These are phyloP conservation scores for Hemiscyllium ocellatum DNA, from an alignment of 2,113 vertebrate genomes.

Conservation along the genomic window DNA sequence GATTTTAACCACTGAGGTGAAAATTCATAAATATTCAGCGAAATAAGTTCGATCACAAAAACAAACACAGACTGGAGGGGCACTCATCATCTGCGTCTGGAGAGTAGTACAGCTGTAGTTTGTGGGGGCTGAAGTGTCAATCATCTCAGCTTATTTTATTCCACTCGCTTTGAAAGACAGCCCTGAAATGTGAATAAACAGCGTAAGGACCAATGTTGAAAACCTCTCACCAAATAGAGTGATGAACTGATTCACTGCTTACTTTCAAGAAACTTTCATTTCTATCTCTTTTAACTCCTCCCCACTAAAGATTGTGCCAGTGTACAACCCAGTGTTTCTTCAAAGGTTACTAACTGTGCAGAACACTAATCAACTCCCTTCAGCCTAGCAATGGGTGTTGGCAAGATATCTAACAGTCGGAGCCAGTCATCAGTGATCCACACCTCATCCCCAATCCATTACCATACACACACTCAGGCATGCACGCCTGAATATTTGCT, in stretches of 20 bases:
- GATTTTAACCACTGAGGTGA: not conserved
- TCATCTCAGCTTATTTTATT: not conserved
- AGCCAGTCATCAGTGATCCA: not conserved
- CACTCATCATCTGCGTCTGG: not conserved
- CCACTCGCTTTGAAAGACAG: not conserved
- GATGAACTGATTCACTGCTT: not conserved
- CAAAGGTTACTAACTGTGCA: not conserved
- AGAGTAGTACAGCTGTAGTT: not conserved
- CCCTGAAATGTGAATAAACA: not conserved
- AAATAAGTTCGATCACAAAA: not conserved
- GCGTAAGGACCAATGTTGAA: not conserved
- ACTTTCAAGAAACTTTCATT: not conserved
- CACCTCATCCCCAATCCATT: not conserved
- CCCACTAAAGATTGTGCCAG: not conserved
- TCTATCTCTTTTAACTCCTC: not conserved
- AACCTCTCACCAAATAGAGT: not conserved
- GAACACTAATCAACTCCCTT: not conserved
- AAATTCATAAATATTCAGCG: conserved; percentile 13
- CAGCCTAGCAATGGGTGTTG: not conserved
- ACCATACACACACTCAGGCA: not conserved
- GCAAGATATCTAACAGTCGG: not conserved
- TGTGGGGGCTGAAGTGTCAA: not conserved
- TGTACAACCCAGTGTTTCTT: not conserved
- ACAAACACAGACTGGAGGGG: not conserved
- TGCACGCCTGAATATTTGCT: no score